Conservation (phyloP, 2,797 vertebrate species). For the Xiphorhynchus erythropygius region DNA sequence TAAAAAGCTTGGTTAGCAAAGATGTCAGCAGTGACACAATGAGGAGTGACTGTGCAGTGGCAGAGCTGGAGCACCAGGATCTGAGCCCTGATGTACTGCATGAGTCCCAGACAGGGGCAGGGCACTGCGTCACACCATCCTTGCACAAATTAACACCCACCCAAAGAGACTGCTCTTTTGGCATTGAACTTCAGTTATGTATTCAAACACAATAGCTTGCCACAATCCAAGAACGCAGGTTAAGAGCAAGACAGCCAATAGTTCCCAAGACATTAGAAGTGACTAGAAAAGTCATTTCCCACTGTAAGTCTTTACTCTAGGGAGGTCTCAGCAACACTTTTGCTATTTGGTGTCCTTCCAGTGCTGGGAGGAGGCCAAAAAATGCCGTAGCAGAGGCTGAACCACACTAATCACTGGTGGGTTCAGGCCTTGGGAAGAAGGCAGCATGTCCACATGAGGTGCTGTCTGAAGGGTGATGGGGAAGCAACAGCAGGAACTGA, state of each 20-base stretch:
- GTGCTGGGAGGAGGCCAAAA: not conserved
- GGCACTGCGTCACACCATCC: not conserved
- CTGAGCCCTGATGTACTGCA: not conserved
- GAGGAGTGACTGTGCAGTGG: not conserved
- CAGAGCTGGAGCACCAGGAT: not conserved
- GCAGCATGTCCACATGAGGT: not conserved
- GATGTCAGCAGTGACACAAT: not conserved
- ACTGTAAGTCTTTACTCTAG: not conserved
- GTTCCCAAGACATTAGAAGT: not conserved
- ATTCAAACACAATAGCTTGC: not conserved
- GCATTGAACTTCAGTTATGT: not conserved
- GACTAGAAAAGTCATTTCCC: constrained; percentile 5
- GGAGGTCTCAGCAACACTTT: not conserved
- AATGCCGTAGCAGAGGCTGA: not conserved
- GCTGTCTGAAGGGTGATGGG: not conserved
- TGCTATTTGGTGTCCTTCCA: constrained; percentile 31
- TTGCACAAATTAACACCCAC: not conserved
- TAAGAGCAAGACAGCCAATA: not conserved
- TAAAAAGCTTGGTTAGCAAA: not conserved
- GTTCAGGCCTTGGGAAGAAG: not conserved
- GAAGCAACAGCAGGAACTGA: not conserved
- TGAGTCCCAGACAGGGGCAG: not conserved
- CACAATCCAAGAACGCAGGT: not conserved
- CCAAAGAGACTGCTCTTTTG: not conserved
- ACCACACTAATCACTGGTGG: not conserved